These are phyloP conservation scores for Whitmania pigra DNA, from an alignment of 1,140 invertebrate species.

Conservation along the genomic window DNA sequence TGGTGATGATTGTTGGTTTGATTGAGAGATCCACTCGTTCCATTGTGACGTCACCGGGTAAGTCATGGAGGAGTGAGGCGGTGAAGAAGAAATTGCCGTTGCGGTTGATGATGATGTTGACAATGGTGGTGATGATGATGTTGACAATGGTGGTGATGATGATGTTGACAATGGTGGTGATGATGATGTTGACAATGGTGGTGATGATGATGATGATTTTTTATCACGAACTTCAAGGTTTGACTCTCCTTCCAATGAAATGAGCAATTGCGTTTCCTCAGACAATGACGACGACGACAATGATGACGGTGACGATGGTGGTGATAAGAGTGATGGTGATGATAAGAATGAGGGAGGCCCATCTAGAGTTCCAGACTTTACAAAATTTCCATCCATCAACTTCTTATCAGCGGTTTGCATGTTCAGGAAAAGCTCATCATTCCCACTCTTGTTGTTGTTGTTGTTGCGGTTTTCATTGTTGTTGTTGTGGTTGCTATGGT, in stretches of 20 bases:
- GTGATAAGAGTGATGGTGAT: conserved; percentile 12
- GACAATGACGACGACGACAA: neutral
- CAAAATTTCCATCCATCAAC: neutral
- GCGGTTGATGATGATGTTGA: neutral
- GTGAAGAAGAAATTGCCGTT: too few relatives aligned
- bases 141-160: neutral
- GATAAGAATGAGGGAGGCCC: neutral
- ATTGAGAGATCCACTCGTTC: neutral
- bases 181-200: too few relatives aligned
- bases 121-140: too few relatives aligned
- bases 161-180: neutral
- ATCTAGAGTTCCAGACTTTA: neutral
- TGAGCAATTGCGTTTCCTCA: too few relatives aligned
- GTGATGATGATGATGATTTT: too few relatives aligned
- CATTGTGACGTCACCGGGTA: neutral
- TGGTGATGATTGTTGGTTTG: neutral
- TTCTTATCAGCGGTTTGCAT: neutral
- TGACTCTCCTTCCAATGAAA: too few relatives aligned
- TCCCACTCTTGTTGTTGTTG: conserved; percentile 7
- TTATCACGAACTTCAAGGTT: too few relatives aligned
- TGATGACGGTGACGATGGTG: conserved; percentile 1
- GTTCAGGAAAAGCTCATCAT: neutral
- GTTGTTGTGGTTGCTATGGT: neutral
- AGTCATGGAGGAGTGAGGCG: neutral
- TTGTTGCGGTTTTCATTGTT: neutral